Conservation (phyloP, 2,113 vertebrate species). For the Microcebus griseorufus region DNA sequence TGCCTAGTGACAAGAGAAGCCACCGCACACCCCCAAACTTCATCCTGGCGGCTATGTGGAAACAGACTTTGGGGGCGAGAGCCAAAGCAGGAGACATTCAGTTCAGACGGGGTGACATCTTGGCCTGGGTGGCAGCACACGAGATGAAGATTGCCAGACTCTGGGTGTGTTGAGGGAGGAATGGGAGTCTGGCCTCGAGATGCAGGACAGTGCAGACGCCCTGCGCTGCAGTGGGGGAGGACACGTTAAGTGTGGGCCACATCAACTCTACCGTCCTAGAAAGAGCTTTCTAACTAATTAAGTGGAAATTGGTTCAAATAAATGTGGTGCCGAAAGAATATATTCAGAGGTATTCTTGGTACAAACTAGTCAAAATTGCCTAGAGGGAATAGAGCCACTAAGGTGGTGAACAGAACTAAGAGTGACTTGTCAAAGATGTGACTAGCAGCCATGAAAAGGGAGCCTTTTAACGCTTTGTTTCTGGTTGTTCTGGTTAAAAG, state of each 20-base stretch:
- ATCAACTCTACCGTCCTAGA: neutral
- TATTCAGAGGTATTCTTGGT: neutral
- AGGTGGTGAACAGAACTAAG: neutral
- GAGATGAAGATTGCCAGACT: neutral
- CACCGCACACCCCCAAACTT: neutral
- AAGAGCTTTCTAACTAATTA: neutral
- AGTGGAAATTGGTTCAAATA: neutral
- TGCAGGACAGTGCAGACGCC: accelerated
- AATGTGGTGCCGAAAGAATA: neutral
- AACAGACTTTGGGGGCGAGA: neutral
- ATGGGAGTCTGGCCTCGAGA: too few relatives aligned
- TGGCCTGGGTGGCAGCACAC: neutral
- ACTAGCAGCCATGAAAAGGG: neutral
- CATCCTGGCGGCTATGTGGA: neutral
- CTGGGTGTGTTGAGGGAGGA: too few relatives aligned
- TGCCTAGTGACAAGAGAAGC: neutral
- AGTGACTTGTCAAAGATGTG: neutral
- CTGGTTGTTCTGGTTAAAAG: neutral
- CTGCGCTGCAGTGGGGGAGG: accelerated
- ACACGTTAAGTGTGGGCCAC: too few relatives aligned
- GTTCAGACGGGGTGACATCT: neutral
- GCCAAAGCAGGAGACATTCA: neutral
- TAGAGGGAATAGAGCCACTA: neutral
- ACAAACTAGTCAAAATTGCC: neutral
- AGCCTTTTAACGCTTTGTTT: neutral